Percentiles rank a stretch among this genome's conserved stretches.
phyloP scores from a whole-genome alignment of 2,797 vertebrate species.

The Myotis findleyi region DNA sequence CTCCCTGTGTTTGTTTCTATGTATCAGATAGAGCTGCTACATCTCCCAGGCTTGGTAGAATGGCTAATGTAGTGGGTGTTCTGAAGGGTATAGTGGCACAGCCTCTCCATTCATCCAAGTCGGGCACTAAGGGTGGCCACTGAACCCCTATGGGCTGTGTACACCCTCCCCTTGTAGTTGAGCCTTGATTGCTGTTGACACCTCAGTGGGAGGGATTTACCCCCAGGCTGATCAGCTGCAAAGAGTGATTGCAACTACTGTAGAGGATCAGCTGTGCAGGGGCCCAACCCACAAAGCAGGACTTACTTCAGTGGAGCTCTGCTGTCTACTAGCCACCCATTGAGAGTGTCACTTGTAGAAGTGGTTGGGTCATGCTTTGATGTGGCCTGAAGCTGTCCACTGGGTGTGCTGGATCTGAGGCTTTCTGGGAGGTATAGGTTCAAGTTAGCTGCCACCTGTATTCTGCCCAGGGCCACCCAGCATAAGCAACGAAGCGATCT shows the following conservation, averaged over 20 bases:
- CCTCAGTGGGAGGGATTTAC: neutral
- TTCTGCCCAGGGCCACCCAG: neutral
- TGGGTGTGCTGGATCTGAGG: neutral
- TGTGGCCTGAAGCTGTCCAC: neutral
- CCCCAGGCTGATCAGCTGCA: neutral
- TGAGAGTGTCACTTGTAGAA: neutral
- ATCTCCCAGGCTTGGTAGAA: neutral
- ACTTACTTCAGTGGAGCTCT: neutral
- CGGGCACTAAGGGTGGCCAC: neutral
- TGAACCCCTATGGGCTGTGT: neutral
- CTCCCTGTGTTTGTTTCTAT: neutral
- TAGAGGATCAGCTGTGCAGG: neutral
- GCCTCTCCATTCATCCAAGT: neutral
- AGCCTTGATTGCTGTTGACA: neutral
- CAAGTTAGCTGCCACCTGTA: neutral
- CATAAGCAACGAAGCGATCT: neutral
- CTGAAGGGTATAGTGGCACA: neutral
- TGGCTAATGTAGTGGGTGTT: neutral
- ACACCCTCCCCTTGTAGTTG: neutral
- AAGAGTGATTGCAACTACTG: neutral
- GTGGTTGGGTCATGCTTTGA: neutral
- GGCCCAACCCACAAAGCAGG: neutral
- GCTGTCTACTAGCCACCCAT: neutral
- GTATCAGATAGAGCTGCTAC: neutral
- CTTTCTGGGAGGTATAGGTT: neutral